Evolutionary conservation across 2,888 invertebrate species (phyloP).

Genomic region (Aphodius sticticus): DNA sequence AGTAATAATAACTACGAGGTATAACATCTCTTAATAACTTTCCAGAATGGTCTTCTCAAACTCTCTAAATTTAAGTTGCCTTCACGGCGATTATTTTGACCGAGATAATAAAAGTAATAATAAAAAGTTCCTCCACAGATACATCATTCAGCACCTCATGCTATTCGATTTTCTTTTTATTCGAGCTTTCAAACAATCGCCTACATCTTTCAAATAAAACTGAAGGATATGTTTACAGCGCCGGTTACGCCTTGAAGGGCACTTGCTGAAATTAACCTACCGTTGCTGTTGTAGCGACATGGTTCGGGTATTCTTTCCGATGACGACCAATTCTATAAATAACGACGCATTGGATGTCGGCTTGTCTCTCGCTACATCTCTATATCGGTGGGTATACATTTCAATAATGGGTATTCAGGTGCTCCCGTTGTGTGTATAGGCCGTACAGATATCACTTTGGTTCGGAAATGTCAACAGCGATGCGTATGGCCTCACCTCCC

Average conservation of each 20-base stretch:
- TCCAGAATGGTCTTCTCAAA: neutral
- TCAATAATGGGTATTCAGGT: neutral
- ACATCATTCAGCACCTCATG: neutral
- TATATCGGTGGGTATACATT: neutral
- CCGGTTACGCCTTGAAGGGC: neutral
- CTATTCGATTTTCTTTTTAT: neutral
- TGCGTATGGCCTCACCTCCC: neutral
- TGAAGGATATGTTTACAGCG: neutral
- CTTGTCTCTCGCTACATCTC: neutral
- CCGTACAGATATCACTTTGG: neutral
- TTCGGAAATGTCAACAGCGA: neutral
- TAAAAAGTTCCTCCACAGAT: neutral
- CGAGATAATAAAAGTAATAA: neutral
- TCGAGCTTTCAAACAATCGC: neutral
- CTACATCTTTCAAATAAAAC: neutral
- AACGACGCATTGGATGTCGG: neutral
- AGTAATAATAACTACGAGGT: no score
- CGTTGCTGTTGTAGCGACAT: neutral
- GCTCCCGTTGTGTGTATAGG: neutral
- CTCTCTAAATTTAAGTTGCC: neutral
- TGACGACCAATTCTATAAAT: neutral
- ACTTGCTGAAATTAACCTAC: neutral
- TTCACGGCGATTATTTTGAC: no score
- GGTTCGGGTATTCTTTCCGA: neutral
- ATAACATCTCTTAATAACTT: no score